Base-by-base conservation (phyloP, 1,140 invertebrate genomes). In the Diabrotica virgifera region DNA sequence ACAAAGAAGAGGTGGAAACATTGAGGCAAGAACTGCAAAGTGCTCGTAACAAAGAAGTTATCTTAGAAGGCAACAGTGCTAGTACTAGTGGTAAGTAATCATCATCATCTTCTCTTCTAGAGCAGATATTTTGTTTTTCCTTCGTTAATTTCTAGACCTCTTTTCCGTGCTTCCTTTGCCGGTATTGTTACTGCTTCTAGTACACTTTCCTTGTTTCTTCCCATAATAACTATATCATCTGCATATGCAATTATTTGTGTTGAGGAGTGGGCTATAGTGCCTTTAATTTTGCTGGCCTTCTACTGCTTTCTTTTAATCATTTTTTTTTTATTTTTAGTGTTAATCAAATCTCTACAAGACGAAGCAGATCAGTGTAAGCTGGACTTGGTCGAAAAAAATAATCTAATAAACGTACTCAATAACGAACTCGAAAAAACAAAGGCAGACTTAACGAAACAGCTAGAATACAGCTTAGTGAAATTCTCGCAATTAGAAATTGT, bases 1-100 rank as follows among this genome's bases (percentile, higher is more conserved):
- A 82, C 62, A 76, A 79, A 52, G 77, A 77, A 40, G 78, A 83
- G 65, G 60, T 79, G 14, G 77, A 74, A 62, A 62, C 24, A 38
- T 59, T 77, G 8, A 70, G 63, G 60, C 67, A 65, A 61, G 68
- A 72, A 55, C 57, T 64, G 62, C 68, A 70, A 68, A 69, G 65
- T 59, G 55, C 69, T 13, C 59, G 55, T 35, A 70, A 53, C 24
- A 51, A 37, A 14, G 52, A 67, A 38, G 36, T 64, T 10, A 54
- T 52, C 8, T 55, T 70, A 14, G 65, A 70, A 61, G 66, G 66
- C 9, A 51, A 52, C 50, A 54, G 36, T 52, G 69, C 66, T 12
- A 68, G 65, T 6, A 70, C 69, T 14, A 54, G 63, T 56, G 66
- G 69, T 70, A 66, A 40, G 24, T 24, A 24, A 24, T n/a, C n/a